Evolutionary conservation across 2,888 invertebrate genomes (phyloP), one percentile per base, ranked within the genome.

Genomic region (Tetrapedia diversipes): DNA sequence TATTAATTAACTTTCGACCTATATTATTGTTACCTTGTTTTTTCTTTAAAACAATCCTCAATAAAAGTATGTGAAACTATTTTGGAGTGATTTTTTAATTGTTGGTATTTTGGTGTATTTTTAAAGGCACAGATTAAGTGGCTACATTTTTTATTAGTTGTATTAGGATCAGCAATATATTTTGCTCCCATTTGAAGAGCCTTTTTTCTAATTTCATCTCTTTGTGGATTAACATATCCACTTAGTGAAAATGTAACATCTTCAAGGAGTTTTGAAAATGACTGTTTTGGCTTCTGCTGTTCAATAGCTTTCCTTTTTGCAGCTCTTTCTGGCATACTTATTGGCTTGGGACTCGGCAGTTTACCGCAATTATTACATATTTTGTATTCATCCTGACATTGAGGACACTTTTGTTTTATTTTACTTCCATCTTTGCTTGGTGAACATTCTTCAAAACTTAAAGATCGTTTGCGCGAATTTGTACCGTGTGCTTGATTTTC

Each of bases 161-260:
- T 86, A 67, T 91, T 88, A 4, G 90, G 91, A 84, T 91, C 82
- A 3, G 87, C 88, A 43, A 90, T 79, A 51, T 92, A 91, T 63
- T 73, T 89, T 1, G 89, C 91, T 6, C 91, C 91, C 91, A 92
- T 92, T 77, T 86, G 77, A 11, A 92, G 53, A 8, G 91, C 91
- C 66, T 91, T 91, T 53, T 79, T 83, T 22, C 91, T 85, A 22
- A 91, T 89, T 22, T 89, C 85, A 67, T 91, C 90, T 59, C 91
- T 87, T 61, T 90, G 86, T 4, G 91, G 91, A 88, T 92, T 91
- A 1, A 89, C 86, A 19, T 91, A 92, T 4, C 91, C 91, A 74
- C 91, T 91, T 4, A 92, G 82, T 1, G 91, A 84, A 81, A 92
- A 91, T 3, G 68, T 82, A 11, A 90, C 66, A 43, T 83, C 88